Percentiles rank a stretch among this genome's conserved stretches.
Conservation (phyloP, 2,797 vertebrate genomes). For the Amblyraja radiata region DNA sequence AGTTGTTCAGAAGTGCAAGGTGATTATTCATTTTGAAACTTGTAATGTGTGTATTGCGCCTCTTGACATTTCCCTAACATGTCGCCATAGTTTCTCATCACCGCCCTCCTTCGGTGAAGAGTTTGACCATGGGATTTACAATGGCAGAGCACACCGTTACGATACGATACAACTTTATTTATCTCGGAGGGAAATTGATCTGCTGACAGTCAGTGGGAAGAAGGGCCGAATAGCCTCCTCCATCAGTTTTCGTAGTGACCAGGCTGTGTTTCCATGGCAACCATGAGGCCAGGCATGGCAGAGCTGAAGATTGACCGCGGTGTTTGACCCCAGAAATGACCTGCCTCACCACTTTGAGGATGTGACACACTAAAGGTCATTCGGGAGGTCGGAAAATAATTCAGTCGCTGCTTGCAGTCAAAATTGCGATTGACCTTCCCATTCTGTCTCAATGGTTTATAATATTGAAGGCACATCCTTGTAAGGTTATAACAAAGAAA, state of each 20-base stretch:
- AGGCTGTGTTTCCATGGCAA: not conserved
- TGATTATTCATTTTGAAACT: not conserved
- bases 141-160: not conserved
- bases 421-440: not conserved
- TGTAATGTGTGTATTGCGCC: too few relatives aligned
- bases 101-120: too few relatives aligned
- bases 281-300: not conserved
- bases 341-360: not conserved
- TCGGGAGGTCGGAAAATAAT: not conserved
- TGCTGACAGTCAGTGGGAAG: not conserved
- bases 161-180: too few relatives aligned
- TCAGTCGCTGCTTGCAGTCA: not conserved
- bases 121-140: not conserved
- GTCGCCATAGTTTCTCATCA: too few relatives aligned
- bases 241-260: not conserved
- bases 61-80: too few relatives aligned
- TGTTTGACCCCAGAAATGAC: not conserved
- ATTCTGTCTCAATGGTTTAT: not conserved
- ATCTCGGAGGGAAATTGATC: too few relatives aligned
- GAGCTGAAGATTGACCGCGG: not conserved
- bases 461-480: not conserved
- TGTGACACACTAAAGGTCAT: not conserved
- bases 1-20: too few relatives aligned
- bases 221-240: not conserved
- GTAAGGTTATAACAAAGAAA: not conserved